Evolutionary conservation across 2,888 invertebrate genomes (phyloP).

Genomic region (Camptogramma bilineatum): DNA sequence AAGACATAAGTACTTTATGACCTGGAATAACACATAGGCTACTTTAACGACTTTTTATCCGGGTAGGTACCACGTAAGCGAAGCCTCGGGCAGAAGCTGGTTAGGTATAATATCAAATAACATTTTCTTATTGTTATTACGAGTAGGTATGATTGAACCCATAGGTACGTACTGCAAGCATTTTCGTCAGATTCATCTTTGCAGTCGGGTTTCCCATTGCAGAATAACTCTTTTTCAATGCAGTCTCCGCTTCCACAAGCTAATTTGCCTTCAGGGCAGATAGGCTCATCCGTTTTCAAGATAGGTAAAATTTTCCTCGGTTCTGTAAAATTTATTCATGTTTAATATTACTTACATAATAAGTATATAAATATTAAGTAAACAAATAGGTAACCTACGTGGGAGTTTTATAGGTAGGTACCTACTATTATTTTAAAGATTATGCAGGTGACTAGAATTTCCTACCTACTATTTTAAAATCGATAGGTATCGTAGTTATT

Average conservation of each 20-base stretch:
- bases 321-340: slow-evolving; percentile 85
- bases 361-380: neutral
- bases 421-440: slow-evolving; percentile 6
- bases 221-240: slow-evolving; percentile 95
- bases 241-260: slow-evolving; percentile 97
- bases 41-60: no score
- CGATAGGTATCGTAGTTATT: slow-evolving; percentile 31
- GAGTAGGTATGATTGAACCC: neutral
- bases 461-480: slow-evolving; percentile 9
- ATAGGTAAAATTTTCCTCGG: slow-evolving; percentile 95
- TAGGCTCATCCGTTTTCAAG: slow-evolving; percentile 96
- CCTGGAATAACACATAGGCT: no score
- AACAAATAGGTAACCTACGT: neutral
- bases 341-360: neutral
- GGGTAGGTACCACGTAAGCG: no score
- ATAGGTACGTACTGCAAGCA: slow-evolving; percentile 96
- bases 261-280: slow-evolving; percentile 95
- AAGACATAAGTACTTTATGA: no score
- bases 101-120: neutral
- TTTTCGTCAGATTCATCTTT: slow-evolving; percentile 98
- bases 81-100: no score
- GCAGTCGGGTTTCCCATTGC: slow-evolving; percentile 96
- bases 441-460: slow-evolving; percentile 53
- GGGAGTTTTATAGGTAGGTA: neutral
- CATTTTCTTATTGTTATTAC: neutral